Conservation (phyloP, 2,113 vertebrate genomes). For the Microcebus ravelobensis region DNA sequence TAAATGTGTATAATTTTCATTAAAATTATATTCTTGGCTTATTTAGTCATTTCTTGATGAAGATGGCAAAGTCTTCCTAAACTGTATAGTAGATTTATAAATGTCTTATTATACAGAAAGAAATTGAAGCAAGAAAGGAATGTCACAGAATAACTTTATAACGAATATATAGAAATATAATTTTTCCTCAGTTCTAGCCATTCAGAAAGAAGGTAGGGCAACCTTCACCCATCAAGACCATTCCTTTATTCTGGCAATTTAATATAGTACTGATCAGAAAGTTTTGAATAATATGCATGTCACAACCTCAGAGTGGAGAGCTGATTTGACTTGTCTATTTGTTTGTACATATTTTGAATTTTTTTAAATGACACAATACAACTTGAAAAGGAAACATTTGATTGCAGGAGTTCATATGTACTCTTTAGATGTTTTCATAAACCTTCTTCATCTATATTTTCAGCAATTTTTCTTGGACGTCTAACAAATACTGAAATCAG, state of each 20-base stretch:
- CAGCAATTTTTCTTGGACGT: conserved; percentile 77
- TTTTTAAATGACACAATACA: conserved; percentile 80
- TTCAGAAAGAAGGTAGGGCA: not conserved
- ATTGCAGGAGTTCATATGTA: conserved; percentile 78
- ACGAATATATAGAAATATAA: not conserved
- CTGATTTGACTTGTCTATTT: conserved; percentile 78
- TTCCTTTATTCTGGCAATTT: conserved; percentile 39
- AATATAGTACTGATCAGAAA: conserved; percentile 58
- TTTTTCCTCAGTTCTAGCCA: not conserved
- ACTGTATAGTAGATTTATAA: not conserved
- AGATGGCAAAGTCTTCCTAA: not conserved
- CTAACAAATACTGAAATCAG: conserved; percentile 67
- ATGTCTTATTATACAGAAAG: not conserved
- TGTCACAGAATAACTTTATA: not conserved
- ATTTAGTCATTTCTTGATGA: conserved; percentile 3
- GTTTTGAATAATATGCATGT: conserved; percentile 70
- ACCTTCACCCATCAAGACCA: conserved; percentile 9
- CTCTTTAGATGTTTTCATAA: conserved; percentile 80
- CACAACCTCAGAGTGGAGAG: conserved; percentile 73
- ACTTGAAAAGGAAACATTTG: conserved; percentile 82
- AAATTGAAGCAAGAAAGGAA: conserved; percentile 3
- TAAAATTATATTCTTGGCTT: not conserved
- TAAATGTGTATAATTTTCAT: conserved; percentile 20
- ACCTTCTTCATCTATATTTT: conserved; percentile 81
- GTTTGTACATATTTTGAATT: conserved; percentile 83